phyloP scores from a whole-genome alignment of 2,888 invertebrate genomes.

The Caenorhabditis japonica region DNA sequence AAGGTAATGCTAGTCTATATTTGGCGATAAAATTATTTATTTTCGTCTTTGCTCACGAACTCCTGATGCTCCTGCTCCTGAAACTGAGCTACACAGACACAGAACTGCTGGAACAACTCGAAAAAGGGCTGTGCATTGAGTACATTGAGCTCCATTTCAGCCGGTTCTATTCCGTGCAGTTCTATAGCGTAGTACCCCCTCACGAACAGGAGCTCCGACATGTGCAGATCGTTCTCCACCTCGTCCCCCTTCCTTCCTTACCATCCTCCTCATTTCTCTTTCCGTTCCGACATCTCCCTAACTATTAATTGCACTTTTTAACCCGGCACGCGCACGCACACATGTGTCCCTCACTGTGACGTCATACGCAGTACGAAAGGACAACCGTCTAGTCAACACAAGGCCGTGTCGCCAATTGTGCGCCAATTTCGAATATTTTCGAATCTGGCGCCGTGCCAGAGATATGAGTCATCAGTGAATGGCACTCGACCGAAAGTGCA shows the following conservation, averaged over 20 bases:
- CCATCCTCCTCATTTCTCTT: neutral
- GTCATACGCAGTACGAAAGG: slow-evolving; percentile 19
- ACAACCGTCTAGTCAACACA: slow-evolving; percentile 7
- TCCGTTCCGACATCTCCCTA: neutral
- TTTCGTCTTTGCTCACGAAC: too few relatives aligned
- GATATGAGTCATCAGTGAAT: slow-evolving; percentile 9
- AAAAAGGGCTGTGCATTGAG: too few relatives aligned
- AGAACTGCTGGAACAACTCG: too few relatives aligned
- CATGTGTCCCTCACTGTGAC: slow-evolving; percentile 15
- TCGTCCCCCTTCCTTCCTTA: neutral
- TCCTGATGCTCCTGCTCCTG: too few relatives aligned
- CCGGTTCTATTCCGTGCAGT: too few relatives aligned
- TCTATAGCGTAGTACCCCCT: too few relatives aligned
- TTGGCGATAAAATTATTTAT: too few relatives aligned
- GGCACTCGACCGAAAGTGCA: slow-evolving; percentile 12
- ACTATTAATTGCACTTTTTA: slow-evolving; percentile 40
- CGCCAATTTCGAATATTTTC: slow-evolving; percentile 46
- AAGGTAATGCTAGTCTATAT: too few relatives aligned
- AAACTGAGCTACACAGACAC: too few relatives aligned
- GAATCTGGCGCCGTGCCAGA: slow-evolving; percentile 27
- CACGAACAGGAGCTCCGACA: too few relatives aligned
- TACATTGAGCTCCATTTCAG: too few relatives aligned
- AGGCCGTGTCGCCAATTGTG: slow-evolving; percentile 21
- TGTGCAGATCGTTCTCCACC: too few relatives aligned
- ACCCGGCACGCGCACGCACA: slow-evolving; percentile 23